Evolutionary conservation across 2,797 vertebrate genomes (phyloP).

Genomic region (Danionella dracula): DNA sequence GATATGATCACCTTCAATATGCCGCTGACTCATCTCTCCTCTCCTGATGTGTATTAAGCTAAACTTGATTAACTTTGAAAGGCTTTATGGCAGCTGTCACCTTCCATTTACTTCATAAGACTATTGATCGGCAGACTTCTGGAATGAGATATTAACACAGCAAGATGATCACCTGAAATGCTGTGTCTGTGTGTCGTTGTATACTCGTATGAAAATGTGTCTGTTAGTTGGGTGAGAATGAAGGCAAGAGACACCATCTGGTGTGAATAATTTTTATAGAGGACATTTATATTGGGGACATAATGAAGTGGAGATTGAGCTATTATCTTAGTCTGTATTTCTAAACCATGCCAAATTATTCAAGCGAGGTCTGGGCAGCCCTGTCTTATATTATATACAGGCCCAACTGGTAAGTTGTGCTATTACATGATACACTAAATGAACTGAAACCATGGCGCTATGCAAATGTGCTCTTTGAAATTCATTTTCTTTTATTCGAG

Average conservation of each 20-base stretch:
- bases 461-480: background rate
- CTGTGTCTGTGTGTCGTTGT: background rate
- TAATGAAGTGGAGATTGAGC: constrained; percentile 39
- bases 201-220: background rate
- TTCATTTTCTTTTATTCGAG: background rate
- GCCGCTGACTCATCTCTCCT: background rate
- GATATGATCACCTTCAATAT: constrained; percentile 15
- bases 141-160: constrained; percentile 44
- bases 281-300: constrained; percentile 29
- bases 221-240: background rate
- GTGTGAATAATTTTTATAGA: constrained; percentile 35
- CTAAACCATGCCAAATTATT: constrained; percentile 21
- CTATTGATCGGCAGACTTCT: constrained; percentile 67
- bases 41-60: background rate
- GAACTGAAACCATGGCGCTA: background rate
- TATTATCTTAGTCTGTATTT: constrained; percentile 21
- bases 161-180: background rate
- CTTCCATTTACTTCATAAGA: constrained; percentile 59
- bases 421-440: background rate
- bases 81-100: constrained; percentile 67
- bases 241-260: constrained; percentile 33
- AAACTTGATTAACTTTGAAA: constrained; percentile 59
- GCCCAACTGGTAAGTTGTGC: background rate
- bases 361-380: background rate
- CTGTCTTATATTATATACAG: background rate